Evolutionary conservation across 2,113 vertebrate species (phyloP), one percentile per base, ranked within the genome.

Genomic region (Herpetotheres cachinnans): DNA sequence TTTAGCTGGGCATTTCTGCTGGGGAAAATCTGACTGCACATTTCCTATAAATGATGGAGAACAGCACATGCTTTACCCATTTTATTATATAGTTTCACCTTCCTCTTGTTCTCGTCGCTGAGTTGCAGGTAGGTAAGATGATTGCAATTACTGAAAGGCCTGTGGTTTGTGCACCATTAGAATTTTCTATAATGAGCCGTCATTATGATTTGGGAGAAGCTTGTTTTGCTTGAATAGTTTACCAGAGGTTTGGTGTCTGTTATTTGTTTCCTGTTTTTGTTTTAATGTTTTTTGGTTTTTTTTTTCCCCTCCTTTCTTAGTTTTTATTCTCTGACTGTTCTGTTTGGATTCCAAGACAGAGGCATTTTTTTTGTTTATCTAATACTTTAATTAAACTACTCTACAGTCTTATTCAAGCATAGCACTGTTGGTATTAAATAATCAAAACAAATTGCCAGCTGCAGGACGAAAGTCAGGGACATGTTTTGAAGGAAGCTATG

Each of bases 311-410:
- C 15, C 50, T 65, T 74, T 66, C 61, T 87, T 81, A 66, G 77
- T 96, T 95, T 95, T 91, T 76, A 76, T 95, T 87, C 84, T 90
- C 46, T 90, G 95, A 76, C 50, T 82, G 30, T 93, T 96, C 74
- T 89, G 54, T 87, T 95, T 93, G 62, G 74, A 95, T 96, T 97
- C 46, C 13, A 80, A 93, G 54, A 86, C 49, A 90, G 74, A 96
- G 44, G 11, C 13, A 5, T 88, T 93, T 91, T 93, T 93, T 91
- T 97, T 96, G 83, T 96, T 97, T 95, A 94, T 95, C 91, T 95
- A 97, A 93, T 94, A 78, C 76, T 95, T 97, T 94, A 97, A 97
- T 98, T 96, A 97, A 97, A 91, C 96, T 46, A 13, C 32, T 95
- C 36, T 91, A 59, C 38, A 85, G 81, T 85, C 42, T 93, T 84